phyloP scores from a whole-genome alignment of 2,888 invertebrate genomes.

The Penaeus monodon region DNA sequence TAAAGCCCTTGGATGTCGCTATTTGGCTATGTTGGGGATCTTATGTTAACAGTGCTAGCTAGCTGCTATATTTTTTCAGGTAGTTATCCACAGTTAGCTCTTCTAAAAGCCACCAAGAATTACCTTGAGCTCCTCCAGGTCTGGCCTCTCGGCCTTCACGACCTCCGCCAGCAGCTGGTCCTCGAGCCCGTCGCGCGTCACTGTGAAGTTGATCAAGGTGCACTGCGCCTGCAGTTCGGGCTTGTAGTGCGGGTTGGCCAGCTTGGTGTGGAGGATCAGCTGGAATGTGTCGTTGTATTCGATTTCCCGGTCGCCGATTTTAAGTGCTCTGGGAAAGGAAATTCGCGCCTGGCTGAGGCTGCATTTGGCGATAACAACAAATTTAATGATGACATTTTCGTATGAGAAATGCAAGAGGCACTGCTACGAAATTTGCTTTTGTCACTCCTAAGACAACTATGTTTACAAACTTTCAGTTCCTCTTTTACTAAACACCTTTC shows the following conservation, averaged over 20 bases:
- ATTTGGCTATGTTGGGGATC: no score
- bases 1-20: background rate
- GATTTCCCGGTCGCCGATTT: slow-evolving; percentile 96
- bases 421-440: no score
- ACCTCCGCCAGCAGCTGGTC: slow-evolving; percentile 96
- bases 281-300: slow-evolving; percentile 90
- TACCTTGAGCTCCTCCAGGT: slow-evolving; percentile 89
- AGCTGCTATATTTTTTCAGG: no score
- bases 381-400: no score
- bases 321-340: slow-evolving; percentile 81
- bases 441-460: no score
- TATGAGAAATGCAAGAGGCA: no score
- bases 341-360: background rate
- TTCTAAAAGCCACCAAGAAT: no score
- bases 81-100: no score
- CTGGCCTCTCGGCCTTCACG: slow-evolving; percentile 95
- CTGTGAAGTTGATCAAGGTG: slow-evolving; percentile 96
- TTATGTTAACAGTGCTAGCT: no score
- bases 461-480: no score
- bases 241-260: slow-evolving; percentile 97
- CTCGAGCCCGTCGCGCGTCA: slow-evolving; percentile 94
- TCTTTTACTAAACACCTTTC: no score
- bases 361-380: no score
- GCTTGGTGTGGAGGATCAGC: slow-evolving; percentile 91
- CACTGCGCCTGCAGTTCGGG: slow-evolving; percentile 99